Conservation (phyloP, 2,888 invertebrate genomes). For the Petrolisthes cinctipes region DNA sequence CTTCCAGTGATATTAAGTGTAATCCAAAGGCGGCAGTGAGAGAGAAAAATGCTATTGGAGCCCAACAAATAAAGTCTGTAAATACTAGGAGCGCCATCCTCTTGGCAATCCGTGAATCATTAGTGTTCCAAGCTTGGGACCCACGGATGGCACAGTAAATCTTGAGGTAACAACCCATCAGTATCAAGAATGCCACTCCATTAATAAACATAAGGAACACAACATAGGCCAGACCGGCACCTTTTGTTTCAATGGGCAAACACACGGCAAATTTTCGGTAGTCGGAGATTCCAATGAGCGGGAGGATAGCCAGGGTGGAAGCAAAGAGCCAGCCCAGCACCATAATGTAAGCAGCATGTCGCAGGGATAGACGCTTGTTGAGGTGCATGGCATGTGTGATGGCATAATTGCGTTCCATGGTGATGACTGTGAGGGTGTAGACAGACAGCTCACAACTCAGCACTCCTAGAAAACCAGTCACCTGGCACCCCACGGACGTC, state of each 20-base stretch:
- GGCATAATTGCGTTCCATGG: slow-evolving; percentile 94
- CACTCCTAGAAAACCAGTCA: slow-evolving; percentile 95
- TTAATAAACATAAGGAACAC: slow-evolving; percentile 91
- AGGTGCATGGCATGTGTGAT: slow-evolving; percentile 98
- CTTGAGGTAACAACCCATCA: slow-evolving; percentile 95
- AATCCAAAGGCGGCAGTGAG: slow-evolving; percentile 92
- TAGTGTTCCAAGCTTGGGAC: slow-evolving; percentile 93
- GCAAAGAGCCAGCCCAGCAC: slow-evolving; percentile 91
- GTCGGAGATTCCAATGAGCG: slow-evolving; percentile 91
- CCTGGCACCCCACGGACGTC: slow-evolving; percentile 90
- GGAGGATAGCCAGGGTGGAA: slow-evolving; percentile 86
- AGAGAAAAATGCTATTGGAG: slow-evolving; percentile 95
- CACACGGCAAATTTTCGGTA: slow-evolving; percentile 97
- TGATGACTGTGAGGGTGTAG: slow-evolving; percentile 95
- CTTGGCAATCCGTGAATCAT: slow-evolving; percentile 95
- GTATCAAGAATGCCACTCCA: slow-evolving; percentile 91
- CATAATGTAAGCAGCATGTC: slow-evolving; percentile 93
- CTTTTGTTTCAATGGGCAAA: slow-evolving; percentile 91
- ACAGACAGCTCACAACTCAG: slow-evolving; percentile 94
- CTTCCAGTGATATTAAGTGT: slow-evolving; percentile 90
- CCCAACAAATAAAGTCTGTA: slow-evolving; percentile 98
- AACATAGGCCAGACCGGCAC: slow-evolving; percentile 86
- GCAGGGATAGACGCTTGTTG: slow-evolving; percentile 89
- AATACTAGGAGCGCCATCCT: slow-evolving; percentile 96
- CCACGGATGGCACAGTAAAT: slow-evolving; percentile 98